phyloP scores from a whole-genome alignment of 2,113 vertebrate genomes.

The Epinephelus moara region DNA sequence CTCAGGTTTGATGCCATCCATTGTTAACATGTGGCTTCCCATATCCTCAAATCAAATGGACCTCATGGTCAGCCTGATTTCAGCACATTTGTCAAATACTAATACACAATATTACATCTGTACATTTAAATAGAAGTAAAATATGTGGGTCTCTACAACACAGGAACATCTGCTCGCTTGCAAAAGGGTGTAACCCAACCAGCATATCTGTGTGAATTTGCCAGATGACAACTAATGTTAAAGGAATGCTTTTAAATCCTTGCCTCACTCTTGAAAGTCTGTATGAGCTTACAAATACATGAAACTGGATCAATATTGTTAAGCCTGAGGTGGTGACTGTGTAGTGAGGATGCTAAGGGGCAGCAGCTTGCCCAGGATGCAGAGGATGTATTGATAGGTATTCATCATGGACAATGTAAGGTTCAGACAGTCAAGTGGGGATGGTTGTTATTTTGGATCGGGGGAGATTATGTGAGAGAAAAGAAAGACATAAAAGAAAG shows the following conservation, averaged over 20 bases:
- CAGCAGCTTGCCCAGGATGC: conserved; percentile 25
- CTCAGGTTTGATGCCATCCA: not conserved
- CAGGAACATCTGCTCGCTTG: not conserved
- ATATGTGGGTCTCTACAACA: not conserved
- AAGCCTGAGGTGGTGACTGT: not conserved
- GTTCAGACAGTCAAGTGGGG: not conserved
- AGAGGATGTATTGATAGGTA: not conserved
- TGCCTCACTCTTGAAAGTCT: not conserved
- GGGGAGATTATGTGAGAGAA: not conserved
- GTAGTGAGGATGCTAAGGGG: conserved; percentile 29
- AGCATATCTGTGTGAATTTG: conserved; percentile 5
- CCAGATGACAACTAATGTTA: not conserved
- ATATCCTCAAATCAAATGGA: not conserved
- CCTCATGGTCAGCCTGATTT: not conserved
- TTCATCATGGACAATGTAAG: not conserved
- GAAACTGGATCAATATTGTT: not conserved
- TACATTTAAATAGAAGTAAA: not conserved
- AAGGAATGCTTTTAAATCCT: not conserved
- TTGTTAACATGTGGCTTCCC: not conserved
- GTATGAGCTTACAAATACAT: not conserved
- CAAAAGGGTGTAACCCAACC: conserved; percentile 63
- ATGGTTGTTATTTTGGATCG: not conserved
- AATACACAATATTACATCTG: not conserved
- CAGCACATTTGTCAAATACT: not conserved
- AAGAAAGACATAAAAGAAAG: not conserved